Evolutionary conservation across 2,113 vertebrate genomes (phyloP).

Genomic region (Mustelus asterias): DNA sequence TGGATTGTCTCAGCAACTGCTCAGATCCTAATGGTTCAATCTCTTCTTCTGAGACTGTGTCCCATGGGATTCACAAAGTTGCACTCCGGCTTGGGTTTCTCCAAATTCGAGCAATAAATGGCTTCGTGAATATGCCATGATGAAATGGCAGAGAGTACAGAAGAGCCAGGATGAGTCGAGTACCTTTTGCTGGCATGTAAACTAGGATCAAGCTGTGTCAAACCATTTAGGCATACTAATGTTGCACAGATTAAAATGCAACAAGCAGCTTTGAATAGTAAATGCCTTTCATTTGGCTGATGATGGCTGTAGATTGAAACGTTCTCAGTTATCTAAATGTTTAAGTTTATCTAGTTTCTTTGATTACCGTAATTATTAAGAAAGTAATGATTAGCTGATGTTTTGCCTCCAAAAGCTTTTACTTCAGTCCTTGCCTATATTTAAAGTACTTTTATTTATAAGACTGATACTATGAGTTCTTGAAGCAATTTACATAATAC

Average conservation of each 20-base stretch:
- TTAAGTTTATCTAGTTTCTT: neutral
- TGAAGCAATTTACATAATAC: neutral
- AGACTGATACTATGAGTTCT: too few species aligned
- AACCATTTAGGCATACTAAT: neutral
- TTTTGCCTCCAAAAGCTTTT: neutral
- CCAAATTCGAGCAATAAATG: too few species aligned
- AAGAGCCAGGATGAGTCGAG: neutral
- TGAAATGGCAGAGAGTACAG: too few species aligned
- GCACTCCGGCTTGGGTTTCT: too few species aligned
- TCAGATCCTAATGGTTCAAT: too few species aligned
- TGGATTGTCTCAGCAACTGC: too few species aligned
- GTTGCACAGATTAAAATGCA: neutral
- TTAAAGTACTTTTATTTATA: neutral
- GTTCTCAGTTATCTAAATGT: neutral
- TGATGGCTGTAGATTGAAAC: neutral
- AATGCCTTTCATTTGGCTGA: neutral
- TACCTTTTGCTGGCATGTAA: neutral
- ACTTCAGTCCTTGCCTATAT: neutral
- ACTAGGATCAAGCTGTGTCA: neutral
- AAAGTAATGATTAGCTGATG: neutral
- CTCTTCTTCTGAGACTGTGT: too few species aligned
- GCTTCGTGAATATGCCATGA: too few species aligned
- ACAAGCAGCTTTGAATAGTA: neutral
- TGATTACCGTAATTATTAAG: neutral
- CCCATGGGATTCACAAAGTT: too few species aligned